phyloP scores from a whole-genome alignment of 1,140 invertebrate genomes.

The Bombus superbus region DNA sequence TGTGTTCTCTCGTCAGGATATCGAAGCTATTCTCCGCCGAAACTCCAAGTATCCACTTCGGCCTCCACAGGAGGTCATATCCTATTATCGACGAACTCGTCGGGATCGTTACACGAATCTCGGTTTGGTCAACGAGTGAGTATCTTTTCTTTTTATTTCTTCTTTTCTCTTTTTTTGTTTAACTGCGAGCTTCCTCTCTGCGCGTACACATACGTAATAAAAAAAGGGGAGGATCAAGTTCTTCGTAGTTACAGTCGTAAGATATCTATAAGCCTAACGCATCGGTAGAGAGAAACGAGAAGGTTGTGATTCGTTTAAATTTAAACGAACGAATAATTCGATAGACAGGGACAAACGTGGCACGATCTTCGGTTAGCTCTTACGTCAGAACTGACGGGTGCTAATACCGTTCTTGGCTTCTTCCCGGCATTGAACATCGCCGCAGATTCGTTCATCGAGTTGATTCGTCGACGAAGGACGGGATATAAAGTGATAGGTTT shows the following conservation, averaged over 20 bases:
- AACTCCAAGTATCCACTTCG: slow-evolving; percentile 90
- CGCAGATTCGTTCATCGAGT: slow-evolving; percentile 90
- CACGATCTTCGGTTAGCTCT: slow-evolving; percentile 88
- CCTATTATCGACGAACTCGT: slow-evolving; percentile 88
- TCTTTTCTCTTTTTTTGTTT: too few relatives aligned
- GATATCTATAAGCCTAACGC: too few relatives aligned
- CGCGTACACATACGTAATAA: background rate
- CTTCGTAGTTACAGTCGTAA: background rate
- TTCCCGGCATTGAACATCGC: slow-evolving; percentile 90
- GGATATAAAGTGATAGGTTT: slow-evolving; percentile 83
- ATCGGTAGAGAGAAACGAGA: background rate
- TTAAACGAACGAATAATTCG: slow-evolving; percentile 26
- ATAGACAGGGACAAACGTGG: slow-evolving; percentile 91
- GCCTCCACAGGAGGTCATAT: slow-evolving; percentile 92
- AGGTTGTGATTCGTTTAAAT: slow-evolving; percentile 11
- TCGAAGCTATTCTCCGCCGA: slow-evolving; percentile 89
- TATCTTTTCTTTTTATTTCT: slow-evolving; percentile 44
- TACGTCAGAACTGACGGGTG: slow-evolving; percentile 90
- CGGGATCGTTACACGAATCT: slow-evolving; percentile 91
- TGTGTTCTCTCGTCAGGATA: slow-evolving; percentile 89
- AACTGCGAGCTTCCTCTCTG: background rate
- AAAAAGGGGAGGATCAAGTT: background rate
- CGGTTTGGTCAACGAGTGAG: slow-evolving; percentile 92
- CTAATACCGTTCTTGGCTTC: slow-evolving; percentile 89
- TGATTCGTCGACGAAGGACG: slow-evolving; percentile 84